Percentiles rank a stretch among this genome's conserved stretches.
Evolutionary conservation across 2,797 vertebrate genomes (phyloP).

Genomic region (Danio albolineatus): DNA sequence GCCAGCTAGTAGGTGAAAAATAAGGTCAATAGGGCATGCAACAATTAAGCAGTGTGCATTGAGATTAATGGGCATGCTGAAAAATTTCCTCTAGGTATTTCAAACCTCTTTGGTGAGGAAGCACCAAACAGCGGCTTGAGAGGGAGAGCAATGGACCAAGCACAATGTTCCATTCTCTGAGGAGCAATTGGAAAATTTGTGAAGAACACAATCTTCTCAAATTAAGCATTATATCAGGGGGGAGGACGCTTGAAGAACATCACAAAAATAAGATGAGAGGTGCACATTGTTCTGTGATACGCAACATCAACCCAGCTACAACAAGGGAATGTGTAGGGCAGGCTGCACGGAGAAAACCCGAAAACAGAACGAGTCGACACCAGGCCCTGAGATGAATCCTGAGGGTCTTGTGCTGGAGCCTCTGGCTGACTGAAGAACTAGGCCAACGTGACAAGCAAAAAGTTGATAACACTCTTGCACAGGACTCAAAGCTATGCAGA

Average conservation of each 20-base stretch:
- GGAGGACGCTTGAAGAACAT: background rate
- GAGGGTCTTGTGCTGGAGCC: constrained; percentile 40
- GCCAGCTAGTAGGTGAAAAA: too few relatives aligned
- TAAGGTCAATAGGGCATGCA: too few relatives aligned
- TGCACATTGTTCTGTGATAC: background rate
- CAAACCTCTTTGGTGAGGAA: background rate
- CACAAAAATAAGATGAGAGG: background rate
- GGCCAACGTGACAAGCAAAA: constrained; percentile 46
- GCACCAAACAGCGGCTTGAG: background rate
- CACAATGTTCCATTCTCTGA: too few relatives aligned
- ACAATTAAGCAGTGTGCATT: background rate
- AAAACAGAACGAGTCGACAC: constrained; percentile 35
- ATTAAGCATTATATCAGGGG: background rate
- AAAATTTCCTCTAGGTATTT: background rate
- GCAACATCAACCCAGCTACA: background rate
- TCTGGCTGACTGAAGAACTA: constrained; percentile 46
- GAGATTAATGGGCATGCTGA: background rate
- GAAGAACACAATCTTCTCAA: background rate
- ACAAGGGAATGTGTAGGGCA: constrained; percentile 4
- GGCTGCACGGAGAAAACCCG: background rate
- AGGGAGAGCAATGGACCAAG: background rate
- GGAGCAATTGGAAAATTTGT: background rate
- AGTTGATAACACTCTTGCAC: background rate
- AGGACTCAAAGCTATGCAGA: constrained; percentile 3
- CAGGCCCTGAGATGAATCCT: constrained; percentile 44